These are phyloP conservation scores for Mormyrus lacerda DNA, from an alignment of 2,113 vertebrate species.

Conservation along the genomic window DNA sequence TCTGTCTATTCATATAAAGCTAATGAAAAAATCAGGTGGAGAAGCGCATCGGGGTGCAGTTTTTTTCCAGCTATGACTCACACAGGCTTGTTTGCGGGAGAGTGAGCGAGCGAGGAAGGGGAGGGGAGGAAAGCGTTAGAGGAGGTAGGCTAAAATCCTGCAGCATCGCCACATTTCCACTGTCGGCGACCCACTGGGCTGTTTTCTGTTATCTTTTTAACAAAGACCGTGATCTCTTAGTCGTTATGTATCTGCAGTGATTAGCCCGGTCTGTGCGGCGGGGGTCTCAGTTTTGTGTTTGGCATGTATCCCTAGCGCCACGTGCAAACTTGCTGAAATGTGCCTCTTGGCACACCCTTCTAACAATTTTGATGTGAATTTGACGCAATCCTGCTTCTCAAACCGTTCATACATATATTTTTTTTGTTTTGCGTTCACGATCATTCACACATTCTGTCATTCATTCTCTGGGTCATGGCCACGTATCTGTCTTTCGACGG, in stretches of 20 bases:
- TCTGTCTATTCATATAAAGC: not conserved
- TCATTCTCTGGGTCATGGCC: not conserved
- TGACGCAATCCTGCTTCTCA: not conserved
- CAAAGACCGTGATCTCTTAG: not conserved
- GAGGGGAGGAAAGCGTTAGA: slow-evolving; percentile 28
- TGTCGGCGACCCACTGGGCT: slow-evolving; percentile 20
- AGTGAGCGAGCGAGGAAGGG: slow-evolving; percentile 42
- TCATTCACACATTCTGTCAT: not conserved
- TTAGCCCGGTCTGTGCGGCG: not conserved
- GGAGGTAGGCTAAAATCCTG: slow-evolving; percentile 46
- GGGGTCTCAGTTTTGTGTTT: not conserved
- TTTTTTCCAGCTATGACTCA: slow-evolving; percentile 57
- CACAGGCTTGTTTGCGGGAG: slow-evolving; percentile 67
- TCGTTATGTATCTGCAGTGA: not conserved
- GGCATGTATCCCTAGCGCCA: slow-evolving; percentile 8
- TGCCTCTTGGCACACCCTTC: not conserved
- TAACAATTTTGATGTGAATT: not conserved
- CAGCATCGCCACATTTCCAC: slow-evolving; percentile 37
- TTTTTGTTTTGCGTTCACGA: not conserved
- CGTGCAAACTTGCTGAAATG: slow-evolving; percentile 6
- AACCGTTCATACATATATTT: not conserved
- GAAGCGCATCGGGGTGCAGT: slow-evolving; percentile 40
- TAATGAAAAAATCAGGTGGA: slow-evolving; percentile 25
- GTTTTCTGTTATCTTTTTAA: slow-evolving; percentile 19
- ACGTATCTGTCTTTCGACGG: not conserved